Percentiles rank a stretch among this genome's conserved stretches.
phyloP scores from a whole-genome alignment of 2,888 invertebrate genomes.

The Lasioglossum zephyrum region DNA sequence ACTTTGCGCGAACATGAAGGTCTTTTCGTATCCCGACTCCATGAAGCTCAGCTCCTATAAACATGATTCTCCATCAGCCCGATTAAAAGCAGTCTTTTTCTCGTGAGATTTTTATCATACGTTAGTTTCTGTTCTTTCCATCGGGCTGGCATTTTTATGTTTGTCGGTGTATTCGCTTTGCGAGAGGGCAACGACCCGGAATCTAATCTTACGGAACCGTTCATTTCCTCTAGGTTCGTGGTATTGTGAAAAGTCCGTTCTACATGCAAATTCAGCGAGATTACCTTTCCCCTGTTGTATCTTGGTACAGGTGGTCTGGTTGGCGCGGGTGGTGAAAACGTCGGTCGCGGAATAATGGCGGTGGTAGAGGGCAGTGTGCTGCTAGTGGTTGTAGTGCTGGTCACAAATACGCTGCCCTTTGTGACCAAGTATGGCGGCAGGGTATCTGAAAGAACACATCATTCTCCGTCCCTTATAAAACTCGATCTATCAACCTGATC shows the following conservation, averaged over 20 bases:
- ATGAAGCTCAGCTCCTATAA: slow-evolving; percentile 91
- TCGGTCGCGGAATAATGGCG: slow-evolving; percentile 79
- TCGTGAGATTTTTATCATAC: background rate
- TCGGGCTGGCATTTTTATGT: background rate
- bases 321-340: slow-evolving; percentile 84
- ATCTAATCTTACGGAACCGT: slow-evolving; percentile 4
- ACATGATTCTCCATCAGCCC: background rate
- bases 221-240: background rate
- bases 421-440: slow-evolving; percentile 85
- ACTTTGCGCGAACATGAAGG: slow-evolving; percentile 96
- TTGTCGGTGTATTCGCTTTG: background rate
- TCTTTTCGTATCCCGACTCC: slow-evolving; percentile 93
- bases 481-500: background rate
- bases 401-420: slow-evolving; percentile 81
- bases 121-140: background rate
- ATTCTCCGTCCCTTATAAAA: background rate
- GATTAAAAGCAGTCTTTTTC: background rate
- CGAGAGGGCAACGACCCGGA: background rate
- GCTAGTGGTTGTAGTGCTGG: slow-evolving; percentile 83
- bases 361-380: slow-evolving; percentile 85
- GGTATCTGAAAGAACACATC: slow-evolving; percentile 83
- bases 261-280: background rate
- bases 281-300: slow-evolving; percentile 88
- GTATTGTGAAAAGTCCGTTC: background rate
- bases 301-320: slow-evolving; percentile 89